A percentile compares a stretch with the other conserved stretches of the same genome.
These are phyloP conservation scores for Eubucco bourcierii DNA, from an alignment of 2,113 vertebrate genomes.

Conservation along the genomic window DNA sequence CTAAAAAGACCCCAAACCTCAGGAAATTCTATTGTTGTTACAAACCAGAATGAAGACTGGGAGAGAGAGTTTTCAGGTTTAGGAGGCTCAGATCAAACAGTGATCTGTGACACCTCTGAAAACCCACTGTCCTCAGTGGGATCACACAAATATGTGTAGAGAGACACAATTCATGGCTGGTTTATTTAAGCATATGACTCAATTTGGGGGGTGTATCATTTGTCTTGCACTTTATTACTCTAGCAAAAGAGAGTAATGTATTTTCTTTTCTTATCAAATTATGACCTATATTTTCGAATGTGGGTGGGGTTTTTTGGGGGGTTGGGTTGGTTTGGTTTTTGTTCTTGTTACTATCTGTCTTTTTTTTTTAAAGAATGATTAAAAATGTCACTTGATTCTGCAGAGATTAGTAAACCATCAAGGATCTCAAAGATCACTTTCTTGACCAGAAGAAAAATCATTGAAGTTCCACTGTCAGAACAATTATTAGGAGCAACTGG, in stretches of 20 bases:
- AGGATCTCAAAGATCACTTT: neutral
- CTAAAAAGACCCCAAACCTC: neutral
- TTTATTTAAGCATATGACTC: slow-evolving; percentile 44
- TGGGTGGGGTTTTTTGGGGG: neutral
- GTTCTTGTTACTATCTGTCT: neutral
- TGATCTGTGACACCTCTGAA: neutral
- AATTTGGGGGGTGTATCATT: slow-evolving; percentile 34
- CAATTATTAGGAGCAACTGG: neutral
- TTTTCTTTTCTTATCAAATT: slow-evolving; percentile 20
- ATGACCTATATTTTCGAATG: slow-evolving; percentile 56
- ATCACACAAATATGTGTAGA: neutral
- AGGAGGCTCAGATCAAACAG: neutral
- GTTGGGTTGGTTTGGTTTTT: neutral
- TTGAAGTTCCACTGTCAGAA: neutral
- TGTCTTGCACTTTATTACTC: slow-evolving; percentile 50
- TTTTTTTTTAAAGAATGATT: neutral
- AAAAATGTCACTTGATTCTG: neutral
- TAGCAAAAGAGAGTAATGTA: slow-evolving; percentile 34
- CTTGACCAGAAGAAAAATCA: neutral
- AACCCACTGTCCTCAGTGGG: neutral
- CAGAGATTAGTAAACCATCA: neutral
- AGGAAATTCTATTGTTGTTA: neutral
- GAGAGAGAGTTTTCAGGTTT: neutral
- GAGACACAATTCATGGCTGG: neutral
- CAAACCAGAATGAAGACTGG: neutral